phyloP scores from a whole-genome alignment of 2,797 vertebrate genomes.

The Poeciliopsis paucimaculata region DNA sequence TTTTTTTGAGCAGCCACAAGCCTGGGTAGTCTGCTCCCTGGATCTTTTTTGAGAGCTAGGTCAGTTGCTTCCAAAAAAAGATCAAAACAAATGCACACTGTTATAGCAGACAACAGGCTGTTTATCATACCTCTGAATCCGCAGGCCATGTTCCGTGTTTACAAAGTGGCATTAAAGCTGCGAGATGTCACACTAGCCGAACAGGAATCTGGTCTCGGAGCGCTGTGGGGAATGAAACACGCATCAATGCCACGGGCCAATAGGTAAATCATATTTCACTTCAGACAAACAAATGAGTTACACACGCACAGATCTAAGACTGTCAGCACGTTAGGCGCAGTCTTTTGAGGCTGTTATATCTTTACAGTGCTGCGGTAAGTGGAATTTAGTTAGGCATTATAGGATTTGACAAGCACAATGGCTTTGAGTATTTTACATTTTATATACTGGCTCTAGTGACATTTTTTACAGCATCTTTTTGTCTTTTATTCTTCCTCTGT shows the following conservation, averaged over 20 bases:
- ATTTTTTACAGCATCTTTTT: constrained; percentile 25
- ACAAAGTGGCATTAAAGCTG: constrained; percentile 24
- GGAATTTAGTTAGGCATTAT: constrained; percentile 45
- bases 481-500: constrained; percentile 43
- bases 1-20: constrained; percentile 24
- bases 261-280: constrained; percentile 29
- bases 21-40: not conserved
- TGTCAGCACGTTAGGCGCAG: constrained; percentile 16
- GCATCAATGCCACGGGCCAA: constrained; percentile 36
- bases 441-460: constrained; percentile 21
- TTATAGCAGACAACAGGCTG: constrained; percentile 45
- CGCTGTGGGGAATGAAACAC: constrained; percentile 24
- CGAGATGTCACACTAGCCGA: constrained; percentile 11
- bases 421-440: constrained; percentile 38
- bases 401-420: constrained; percentile 35
- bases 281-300: constrained; percentile 37
- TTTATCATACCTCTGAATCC: constrained; percentile 50
- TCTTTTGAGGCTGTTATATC: constrained; percentile 9
- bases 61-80: constrained; percentile 45
- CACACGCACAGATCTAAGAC: constrained; percentile 8
- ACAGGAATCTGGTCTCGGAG: constrained; percentile 31
- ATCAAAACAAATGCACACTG: constrained; percentile 51
- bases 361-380: constrained; percentile 19
- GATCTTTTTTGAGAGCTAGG: constrained; percentile 31
- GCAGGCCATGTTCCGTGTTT: constrained; percentile 28